Evolutionary conservation across 2,888 invertebrate genomes (phyloP).

Genomic region (Amorpha juglandis): DNA sequence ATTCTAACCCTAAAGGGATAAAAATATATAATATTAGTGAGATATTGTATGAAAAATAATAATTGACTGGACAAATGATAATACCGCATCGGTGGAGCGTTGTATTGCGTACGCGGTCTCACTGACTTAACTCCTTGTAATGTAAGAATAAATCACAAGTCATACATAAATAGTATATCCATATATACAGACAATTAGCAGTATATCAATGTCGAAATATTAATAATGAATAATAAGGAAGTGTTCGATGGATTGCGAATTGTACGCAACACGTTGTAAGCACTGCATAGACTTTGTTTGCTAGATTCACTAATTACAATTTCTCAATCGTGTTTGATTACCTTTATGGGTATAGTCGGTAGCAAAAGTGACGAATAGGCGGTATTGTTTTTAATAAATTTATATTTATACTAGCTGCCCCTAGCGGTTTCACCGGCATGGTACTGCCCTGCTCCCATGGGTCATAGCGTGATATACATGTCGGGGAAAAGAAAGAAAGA

Average conservation of each 20-base stretch:
- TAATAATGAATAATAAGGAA: constrained; percentile 36
- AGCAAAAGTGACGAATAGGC: not conserved
- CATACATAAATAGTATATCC: constrained; percentile 26
- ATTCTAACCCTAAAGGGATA: too few species aligned
- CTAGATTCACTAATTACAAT: constrained; percentile 26
- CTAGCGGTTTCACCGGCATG: too few species aligned
- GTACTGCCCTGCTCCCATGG: too few species aligned
- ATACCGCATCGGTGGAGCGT: too few species aligned
- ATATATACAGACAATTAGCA: constrained; percentile 40
- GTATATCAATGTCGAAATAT: constrained; percentile 36
- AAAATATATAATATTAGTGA: too few species aligned
- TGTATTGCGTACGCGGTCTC: too few species aligned
- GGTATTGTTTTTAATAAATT: not conserved
- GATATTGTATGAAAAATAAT: too few species aligned
- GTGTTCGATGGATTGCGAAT: constrained; percentile 23
- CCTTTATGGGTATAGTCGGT: constrained; percentile 18
- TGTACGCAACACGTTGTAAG: not conserved
- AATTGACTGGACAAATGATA: too few species aligned
- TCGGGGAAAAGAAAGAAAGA: too few species aligned
- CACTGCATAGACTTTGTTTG: constrained; percentile 10
- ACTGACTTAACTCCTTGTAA: too few species aligned
- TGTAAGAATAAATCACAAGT: constrained; percentile 10
- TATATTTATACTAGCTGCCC: not conserved
- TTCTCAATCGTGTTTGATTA: constrained; percentile 28
- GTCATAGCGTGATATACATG: too few species aligned